A percentile compares a stretch with the other conserved stretches of the same genome.
These are phyloP conservation scores for Caranx melampygus DNA, from an alignment of 2,113 vertebrate species.

Conservation along the genomic window DNA sequence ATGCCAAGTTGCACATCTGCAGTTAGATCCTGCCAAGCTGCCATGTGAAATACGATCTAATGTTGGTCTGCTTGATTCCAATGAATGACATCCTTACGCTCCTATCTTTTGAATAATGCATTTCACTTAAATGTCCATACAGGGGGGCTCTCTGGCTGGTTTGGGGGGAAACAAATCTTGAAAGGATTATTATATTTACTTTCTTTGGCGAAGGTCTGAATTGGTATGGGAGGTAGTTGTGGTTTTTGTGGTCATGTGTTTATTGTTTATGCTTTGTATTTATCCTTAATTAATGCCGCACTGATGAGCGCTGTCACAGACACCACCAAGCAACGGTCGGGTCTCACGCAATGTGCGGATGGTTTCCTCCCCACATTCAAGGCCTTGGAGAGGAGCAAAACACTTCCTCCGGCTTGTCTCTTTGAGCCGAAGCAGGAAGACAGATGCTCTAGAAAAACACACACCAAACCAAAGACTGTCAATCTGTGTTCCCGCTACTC, in stretches of 20 bases:
- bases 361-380: conserved; percentile 70
- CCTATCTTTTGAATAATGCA: conserved; percentile 76
- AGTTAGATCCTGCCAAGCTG: conserved; percentile 78
- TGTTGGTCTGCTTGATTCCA: conserved; percentile 71
- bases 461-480: conserved; percentile 71
- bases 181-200: conserved; percentile 83
- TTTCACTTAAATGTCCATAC: conserved; percentile 52
- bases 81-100: conserved; percentile 77
- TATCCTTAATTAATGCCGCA: conserved; percentile 83
- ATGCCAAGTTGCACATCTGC: conserved; percentile 89
- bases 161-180: conserved; percentile 79
- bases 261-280: conserved; percentile 85
- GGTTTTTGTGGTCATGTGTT: conserved; percentile 82
- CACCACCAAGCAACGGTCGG: conserved; percentile 63
- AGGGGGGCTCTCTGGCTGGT: conserved; percentile 43
- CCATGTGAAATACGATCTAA: conserved; percentile 72
- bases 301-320: conserved; percentile 81
- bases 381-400: conserved; percentile 62
- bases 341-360: conserved; percentile 81
- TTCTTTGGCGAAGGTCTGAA: conserved; percentile 74
- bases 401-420: conserved; percentile 62
- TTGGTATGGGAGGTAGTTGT: conserved; percentile 70
- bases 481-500: conserved; percentile 58
- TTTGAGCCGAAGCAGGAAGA: conserved; percentile 70
- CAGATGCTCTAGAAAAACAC: conserved; percentile 77